Conservation (phyloP, 92 coral and sea anemone genomes). For the Zoanthus sociatus region DNA sequence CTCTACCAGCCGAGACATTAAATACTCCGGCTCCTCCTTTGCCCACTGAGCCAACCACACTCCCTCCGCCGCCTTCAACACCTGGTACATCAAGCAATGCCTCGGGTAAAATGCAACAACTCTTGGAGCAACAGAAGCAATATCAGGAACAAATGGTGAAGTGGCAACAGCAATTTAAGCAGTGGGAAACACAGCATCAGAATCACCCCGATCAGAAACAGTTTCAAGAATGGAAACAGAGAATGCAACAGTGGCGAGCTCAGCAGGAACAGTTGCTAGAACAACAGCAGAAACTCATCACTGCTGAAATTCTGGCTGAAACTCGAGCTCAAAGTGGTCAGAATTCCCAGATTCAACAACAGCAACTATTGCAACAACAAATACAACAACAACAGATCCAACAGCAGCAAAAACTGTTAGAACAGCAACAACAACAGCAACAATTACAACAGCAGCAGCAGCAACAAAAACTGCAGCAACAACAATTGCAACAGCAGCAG, state of each 20-base stretch:
- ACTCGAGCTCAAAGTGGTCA: constrained; percentile 28
- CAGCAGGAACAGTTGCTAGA: constrained; percentile 72
- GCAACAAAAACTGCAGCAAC: constrained; percentile 29
- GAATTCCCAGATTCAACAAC: background rate
- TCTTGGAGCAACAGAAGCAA: constrained; percentile 69
- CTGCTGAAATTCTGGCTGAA: constrained; percentile 11
- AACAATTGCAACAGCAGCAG: constrained; percentile 51
- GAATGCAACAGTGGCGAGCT: constrained; percentile 82
- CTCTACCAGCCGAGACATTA: constrained; percentile 50
- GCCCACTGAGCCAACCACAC: constrained; percentile 59
- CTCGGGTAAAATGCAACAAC: constrained; percentile 34
- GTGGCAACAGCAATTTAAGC: constrained; percentile 92
- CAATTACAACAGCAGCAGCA: constrained; percentile 57
- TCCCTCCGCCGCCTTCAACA: constrained; percentile 40
- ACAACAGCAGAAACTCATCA: constrained; percentile 31
- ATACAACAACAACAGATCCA: constrained; percentile 44
- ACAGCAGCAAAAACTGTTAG: constrained; percentile 40
- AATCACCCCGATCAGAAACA: constrained; percentile 96
- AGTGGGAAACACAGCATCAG: constrained; percentile 94
- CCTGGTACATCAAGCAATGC: constrained; percentile 20
- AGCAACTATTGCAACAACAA: constrained; percentile 43
- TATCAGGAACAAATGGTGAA: constrained; percentile 80
- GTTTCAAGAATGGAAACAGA: constrained; percentile 91
- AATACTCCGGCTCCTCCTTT: constrained; percentile 51
- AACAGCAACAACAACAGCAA: constrained; percentile 47